Evolutionary conservation across 2,888 invertebrate genomes (phyloP), one percentile per base, ranked within the genome.

Genomic region (Dasypolia templi): DNA sequence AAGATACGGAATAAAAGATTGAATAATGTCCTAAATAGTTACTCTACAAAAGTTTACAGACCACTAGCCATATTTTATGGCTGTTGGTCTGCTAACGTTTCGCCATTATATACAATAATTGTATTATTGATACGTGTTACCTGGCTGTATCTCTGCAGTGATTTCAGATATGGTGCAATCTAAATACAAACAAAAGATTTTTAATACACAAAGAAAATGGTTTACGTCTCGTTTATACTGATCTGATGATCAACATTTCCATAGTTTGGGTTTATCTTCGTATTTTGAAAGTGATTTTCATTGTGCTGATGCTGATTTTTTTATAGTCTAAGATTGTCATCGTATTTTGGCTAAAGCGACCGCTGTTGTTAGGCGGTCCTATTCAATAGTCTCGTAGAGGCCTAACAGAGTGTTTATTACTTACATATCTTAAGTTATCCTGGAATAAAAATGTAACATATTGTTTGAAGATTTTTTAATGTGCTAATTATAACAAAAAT

Each of bases 381-480:
- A 19, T 44, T 56, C 22, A 14, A 19, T 58, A 12, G 42, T 35
- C 35, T 55, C 39, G 29, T 17, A 6, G 29, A 14, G n/a, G 12
- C 3, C 44, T 19, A 7, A 11, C 14, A 19, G 7, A 3, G 26
- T 53, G 69, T 59, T 22, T 69, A 12, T 61, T 65, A 91, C 92
- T 91, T 85, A 92, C 92, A 77, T 92, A 92, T 87, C 88, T 86
- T 74, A 92, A 90, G 83, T 83, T 88, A 22, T 89, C 87, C 92
- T 92, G 86, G 32, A 89, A 90, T 74, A 76, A 75, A 73, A 42
- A 32, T 55, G 22, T 32, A 11, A 53, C 32, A 19, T 42, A 39
- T 42, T n/a, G 35, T 6, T 49, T 42, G 42, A 29, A n/a, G 12
- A 2, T 14, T 26, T 26, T 19, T 0, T 12, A n/a, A 26, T 3